Evolutionary conservation across 2,888 invertebrate genomes (phyloP).

Genomic region (Pseudanteris insignis): DNA sequence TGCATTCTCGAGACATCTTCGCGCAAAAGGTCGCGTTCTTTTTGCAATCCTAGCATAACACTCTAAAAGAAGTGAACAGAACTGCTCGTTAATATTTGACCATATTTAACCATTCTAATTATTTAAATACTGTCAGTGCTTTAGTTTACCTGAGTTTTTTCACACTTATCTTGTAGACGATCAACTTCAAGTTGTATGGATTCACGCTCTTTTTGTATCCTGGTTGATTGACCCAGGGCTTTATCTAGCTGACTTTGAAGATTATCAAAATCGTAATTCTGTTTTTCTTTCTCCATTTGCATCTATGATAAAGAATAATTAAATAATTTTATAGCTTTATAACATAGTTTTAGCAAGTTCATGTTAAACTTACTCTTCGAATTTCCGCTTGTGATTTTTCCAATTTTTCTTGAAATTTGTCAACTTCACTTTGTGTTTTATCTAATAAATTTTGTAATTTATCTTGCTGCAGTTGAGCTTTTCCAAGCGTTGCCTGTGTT

Average conservation of each 20-base stretch:
- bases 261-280: constrained; percentile 89
- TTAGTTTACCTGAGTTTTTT: constrained; percentile 81
- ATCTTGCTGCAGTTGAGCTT: constrained; percentile 90
- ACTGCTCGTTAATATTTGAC: neutral
- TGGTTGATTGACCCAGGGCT: constrained; percentile 84
- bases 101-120: too few species aligned
- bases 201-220: constrained; percentile 91
- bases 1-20: constrained; percentile 84
- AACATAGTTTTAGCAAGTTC: too few species aligned
- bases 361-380: constrained; percentile 75
- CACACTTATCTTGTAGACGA: constrained; percentile 86
- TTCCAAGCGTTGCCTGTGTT: constrained; percentile 87
- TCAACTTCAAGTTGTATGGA: constrained; percentile 85
- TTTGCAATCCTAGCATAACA: constrained; percentile 81
- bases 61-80: constrained; percentile 69
- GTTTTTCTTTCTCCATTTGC: constrained; percentile 91
- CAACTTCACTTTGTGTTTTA: constrained; percentile 89
- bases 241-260: constrained; percentile 91
- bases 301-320: too few species aligned
- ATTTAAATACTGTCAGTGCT: too few species aligned
- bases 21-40: constrained; percentile 85
- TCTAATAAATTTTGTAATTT: constrained; percentile 89
- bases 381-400: constrained; percentile 85
- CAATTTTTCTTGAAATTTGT: constrained; percentile 87
- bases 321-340: too few species aligned